phyloP scores from a whole-genome alignment of 2,888 invertebrate genomes.

The Nebria brevicollis region DNA sequence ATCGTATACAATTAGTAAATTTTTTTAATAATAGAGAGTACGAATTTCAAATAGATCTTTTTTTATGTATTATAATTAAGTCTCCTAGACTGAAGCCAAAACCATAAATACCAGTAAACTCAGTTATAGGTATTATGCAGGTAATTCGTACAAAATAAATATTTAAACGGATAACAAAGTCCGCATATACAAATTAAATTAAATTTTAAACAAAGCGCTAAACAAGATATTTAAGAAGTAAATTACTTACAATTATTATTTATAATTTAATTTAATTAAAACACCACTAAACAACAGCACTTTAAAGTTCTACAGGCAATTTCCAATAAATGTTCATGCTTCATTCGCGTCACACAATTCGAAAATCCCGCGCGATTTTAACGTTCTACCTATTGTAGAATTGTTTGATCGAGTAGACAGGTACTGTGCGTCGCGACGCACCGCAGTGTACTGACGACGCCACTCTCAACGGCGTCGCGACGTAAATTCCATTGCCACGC shows the following conservation, averaged over 20 bases:
- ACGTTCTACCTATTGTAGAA: neutral
- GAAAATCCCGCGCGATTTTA: constrained; percentile 20
- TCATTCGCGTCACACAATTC: constrained; percentile 13
- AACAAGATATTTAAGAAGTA: neutral
- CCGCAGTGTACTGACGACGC: constrained; percentile 23
- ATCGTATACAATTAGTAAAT: too few species aligned
- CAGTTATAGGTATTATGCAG: too few species aligned
- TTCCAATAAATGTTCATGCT: neutral
- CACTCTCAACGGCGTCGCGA: constrained; percentile 12
- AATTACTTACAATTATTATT: neutral
- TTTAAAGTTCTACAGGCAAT: neutral
- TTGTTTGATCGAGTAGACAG: neutral
- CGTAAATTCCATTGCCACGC: constrained; percentile 14
- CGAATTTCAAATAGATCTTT: too few species aligned
- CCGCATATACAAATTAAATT: too few species aligned
- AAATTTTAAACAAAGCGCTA: too few species aligned
- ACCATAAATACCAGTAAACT: too few species aligned
- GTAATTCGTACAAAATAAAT: too few species aligned
- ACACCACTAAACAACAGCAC: neutral
- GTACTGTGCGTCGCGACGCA: constrained; percentile 13
- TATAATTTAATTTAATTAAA: neutral
- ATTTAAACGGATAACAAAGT: too few species aligned
- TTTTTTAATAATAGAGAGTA: too few species aligned
- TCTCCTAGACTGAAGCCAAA: too few species aligned
- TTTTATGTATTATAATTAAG: too few species aligned